A percentile compares a stretch with the other conserved stretches of the same genome.
These are phyloP conservation scores for Eolophus roseicapilla DNA, from an alignment of 2,113 vertebrate genomes.

Conservation along the genomic window DNA sequence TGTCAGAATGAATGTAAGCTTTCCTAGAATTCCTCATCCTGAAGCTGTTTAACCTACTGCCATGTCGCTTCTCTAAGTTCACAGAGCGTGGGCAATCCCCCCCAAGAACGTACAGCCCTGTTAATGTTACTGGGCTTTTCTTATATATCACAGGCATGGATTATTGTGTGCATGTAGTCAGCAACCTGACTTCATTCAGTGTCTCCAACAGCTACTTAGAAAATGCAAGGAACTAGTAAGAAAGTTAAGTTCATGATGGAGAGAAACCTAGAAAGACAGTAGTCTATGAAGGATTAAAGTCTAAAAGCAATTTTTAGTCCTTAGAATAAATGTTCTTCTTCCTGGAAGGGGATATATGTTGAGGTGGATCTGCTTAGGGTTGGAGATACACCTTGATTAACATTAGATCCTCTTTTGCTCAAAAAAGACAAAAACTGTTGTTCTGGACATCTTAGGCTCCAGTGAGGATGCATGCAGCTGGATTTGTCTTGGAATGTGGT, in stretches of 20 bases:
- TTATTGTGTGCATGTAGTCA: neutral
- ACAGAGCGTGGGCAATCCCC: neutral
- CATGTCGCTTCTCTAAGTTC: neutral
- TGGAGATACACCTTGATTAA: neutral
- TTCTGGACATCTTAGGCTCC: neutral
- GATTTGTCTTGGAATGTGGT: neutral
- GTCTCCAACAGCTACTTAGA: neutral
- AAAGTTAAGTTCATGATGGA: neutral
- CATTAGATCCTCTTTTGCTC: neutral
- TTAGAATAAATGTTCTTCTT: neutral
- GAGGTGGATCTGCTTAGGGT: neutral
- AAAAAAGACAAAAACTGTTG: neutral
- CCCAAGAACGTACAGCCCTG: neutral
- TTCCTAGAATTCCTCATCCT: neutral
- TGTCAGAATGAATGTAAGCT: neutral
- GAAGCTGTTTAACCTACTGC: neutral
- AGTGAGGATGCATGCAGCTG: neutral
- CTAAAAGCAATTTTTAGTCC: neutral
- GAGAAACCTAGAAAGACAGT: neutral
- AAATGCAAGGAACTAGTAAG: neutral
- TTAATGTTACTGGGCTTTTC: neutral
- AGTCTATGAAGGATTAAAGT: neutral
- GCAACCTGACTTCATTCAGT: neutral
- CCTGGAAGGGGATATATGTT: neutral
- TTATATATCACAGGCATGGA: neutral